A percentile compares a stretch with the other conserved stretches of the same genome.
These are phyloP conservation scores for Xenotilapia leptura DNA, from an alignment of 2,113 vertebrate species.

Conservation along the genomic window DNA sequence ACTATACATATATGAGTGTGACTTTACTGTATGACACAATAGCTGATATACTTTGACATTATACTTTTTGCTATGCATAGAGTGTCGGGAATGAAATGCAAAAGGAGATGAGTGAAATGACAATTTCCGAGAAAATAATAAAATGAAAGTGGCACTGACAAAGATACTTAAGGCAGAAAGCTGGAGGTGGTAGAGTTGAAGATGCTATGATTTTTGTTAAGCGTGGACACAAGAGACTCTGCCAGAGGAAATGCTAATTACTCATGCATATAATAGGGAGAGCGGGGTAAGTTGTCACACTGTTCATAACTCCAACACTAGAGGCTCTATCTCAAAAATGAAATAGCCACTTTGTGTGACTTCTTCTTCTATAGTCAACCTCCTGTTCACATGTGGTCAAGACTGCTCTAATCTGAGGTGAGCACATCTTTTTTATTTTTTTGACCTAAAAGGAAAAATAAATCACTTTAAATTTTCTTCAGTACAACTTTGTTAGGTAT, in stretches of 20 bases:
- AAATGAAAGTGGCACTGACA: neutral
- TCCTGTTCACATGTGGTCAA: too few relatives aligned
- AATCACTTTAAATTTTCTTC: too few relatives aligned
- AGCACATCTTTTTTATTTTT: too few relatives aligned
- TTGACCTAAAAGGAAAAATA: too few relatives aligned
- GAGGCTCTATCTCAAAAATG: too few relatives aligned
- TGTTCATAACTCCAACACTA: too few relatives aligned
- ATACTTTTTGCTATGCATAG: neutral
- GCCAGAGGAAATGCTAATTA: neutral
- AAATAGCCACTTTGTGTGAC: too few relatives aligned
- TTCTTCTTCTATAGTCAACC: too few relatives aligned
- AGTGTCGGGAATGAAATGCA: neutral
- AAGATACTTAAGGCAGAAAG: accelerated
- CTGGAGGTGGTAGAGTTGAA: neutral
- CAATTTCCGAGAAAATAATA: neutral
- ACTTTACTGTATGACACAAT: neutral
- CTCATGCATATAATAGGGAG: neutral
- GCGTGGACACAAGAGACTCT: neutral
- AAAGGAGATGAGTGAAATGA: neutral
- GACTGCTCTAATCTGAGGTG: too few relatives aligned
- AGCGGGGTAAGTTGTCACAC: neutral
- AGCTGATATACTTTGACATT: neutral
- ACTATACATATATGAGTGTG: neutral
- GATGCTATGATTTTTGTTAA: neutral
- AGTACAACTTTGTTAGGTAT: too few relatives aligned